Evolutionary conservation across 1,140 invertebrate species (phyloP).

Genomic region (Drosophila lini): DNA sequence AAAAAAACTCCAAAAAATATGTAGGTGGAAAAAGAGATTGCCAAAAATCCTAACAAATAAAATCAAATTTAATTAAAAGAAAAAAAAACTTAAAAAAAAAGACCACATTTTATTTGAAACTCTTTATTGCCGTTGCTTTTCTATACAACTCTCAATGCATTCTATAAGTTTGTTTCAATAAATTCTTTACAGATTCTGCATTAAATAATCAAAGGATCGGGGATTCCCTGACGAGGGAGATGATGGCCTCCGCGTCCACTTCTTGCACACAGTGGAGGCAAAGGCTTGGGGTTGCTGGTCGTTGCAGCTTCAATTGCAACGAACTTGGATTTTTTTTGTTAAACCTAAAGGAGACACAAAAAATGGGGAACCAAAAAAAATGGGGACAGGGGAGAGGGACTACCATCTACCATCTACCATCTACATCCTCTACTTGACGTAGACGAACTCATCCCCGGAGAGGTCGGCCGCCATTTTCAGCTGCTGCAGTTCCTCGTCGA

Average conservation of each 20-base stretch:
- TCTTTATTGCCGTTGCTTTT: constrained; percentile 1
- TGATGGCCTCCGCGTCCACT: neutral
- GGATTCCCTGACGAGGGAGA: neutral
- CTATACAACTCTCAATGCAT: neutral
- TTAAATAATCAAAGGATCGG: neutral
- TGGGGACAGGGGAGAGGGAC: too few species aligned
- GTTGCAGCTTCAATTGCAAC: constrained; percentile 60
- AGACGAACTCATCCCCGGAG: constrained; percentile 17
- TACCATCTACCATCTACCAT: too few species aligned
- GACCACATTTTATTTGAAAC: neutral
- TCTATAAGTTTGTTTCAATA: neutral
- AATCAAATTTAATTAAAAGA: too few species aligned
- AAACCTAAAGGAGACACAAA: constrained; percentile 11
- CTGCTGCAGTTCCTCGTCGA: constrained; percentile 7
- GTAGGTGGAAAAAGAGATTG: too few species aligned
- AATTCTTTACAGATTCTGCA: neutral
- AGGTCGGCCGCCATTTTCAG: constrained; percentile 3
- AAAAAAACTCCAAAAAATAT: too few species aligned
- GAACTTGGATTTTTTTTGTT: neutral
- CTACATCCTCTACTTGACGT: constrained; percentile 7
- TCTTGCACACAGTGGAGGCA: neutral
- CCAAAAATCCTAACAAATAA: too few species aligned
- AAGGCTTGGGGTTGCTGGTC: neutral
- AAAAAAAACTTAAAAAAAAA: neutral
- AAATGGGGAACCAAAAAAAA: constrained; percentile 21